Evolutionary conservation across 2,113 vertebrate species (phyloP).

Genomic region (Campylomormyrus tamandua): DNA sequence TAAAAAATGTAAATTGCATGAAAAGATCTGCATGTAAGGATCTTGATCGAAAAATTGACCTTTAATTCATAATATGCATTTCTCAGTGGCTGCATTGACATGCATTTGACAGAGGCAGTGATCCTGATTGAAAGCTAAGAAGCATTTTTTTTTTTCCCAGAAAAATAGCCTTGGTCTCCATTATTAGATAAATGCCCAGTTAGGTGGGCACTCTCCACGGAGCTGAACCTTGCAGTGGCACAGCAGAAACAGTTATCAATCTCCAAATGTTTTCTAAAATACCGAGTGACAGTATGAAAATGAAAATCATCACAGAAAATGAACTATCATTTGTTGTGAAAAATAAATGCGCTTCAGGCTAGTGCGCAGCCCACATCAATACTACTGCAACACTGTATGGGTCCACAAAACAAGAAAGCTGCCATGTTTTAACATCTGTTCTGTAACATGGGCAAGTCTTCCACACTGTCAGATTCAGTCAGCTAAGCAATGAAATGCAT

Average conservation of each 20-base stretch:
- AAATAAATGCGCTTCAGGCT: background rate
- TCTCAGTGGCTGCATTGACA: background rate
- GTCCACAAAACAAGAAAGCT: background rate
- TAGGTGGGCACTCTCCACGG: background rate
- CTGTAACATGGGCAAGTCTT: background rate
- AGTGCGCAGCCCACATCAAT: background rate
- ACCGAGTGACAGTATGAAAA: background rate
- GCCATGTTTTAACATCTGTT: background rate
- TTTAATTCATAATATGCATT: too few relatives aligned
- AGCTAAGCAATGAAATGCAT: background rate
- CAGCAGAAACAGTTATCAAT: background rate
- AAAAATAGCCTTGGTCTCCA: too few relatives aligned
- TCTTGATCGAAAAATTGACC: too few relatives aligned
- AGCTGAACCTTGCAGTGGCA: background rate
- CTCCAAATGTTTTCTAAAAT: background rate
- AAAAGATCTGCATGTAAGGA: too few relatives aligned
- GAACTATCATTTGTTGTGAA: background rate
- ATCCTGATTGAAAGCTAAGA: background rate
- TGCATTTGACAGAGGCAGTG: background rate
- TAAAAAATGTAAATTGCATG: too few relatives aligned
- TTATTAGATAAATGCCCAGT: too few relatives aligned
- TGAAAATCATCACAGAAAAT: background rate
- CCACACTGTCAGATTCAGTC: background rate
- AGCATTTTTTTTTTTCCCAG: too few relatives aligned
- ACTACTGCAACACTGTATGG: background rate